A percentile compares a stretch with the other conserved stretches of the same genome.
Evolutionary conservation across 2,888 invertebrate genomes (phyloP).

Genomic region (Macrophya annulata): DNA sequence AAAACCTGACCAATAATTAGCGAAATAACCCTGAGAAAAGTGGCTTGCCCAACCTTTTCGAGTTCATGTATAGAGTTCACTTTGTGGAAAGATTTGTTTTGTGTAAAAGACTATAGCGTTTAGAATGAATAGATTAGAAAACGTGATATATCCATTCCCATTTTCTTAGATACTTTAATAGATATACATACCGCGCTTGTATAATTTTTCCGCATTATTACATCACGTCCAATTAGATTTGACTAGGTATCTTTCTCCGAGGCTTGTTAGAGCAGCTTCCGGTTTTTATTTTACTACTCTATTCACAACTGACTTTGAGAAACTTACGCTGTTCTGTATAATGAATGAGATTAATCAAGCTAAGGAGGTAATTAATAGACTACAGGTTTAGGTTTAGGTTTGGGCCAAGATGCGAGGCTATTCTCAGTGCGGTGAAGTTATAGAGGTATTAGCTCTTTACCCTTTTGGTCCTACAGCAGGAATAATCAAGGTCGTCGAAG

Average conservation of each 20-base stretch:
- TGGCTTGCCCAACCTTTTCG: no score
- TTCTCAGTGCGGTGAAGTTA: constrained; percentile 2
- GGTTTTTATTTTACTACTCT: not conserved
- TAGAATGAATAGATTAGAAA: no score
- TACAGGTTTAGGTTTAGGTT: not conserved
- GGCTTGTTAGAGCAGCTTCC: not conserved
- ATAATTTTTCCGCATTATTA: not conserved
- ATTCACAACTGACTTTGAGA: not conserved
- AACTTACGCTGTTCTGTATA: not conserved
- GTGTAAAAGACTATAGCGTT: no score
- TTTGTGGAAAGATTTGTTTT: no score
- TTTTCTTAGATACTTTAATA: no score
- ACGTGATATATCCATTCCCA: no score
- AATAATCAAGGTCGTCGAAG: not conserved
- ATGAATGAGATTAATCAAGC: constrained; percentile 35
- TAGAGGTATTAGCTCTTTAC: not conserved
- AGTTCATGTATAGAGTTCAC: no score
- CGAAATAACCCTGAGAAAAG: no score
- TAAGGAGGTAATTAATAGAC: constrained; percentile 18
- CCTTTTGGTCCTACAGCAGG: not conserved
- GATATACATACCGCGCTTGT: not conserved
- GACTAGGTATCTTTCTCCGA: not conserved
- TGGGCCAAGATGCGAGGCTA: not conserved
- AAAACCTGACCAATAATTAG: no score
- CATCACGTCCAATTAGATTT: not conserved